phyloP scores from a whole-genome alignment of 2,797 vertebrate genomes.

The Kryptopterus vitreolus region DNA sequence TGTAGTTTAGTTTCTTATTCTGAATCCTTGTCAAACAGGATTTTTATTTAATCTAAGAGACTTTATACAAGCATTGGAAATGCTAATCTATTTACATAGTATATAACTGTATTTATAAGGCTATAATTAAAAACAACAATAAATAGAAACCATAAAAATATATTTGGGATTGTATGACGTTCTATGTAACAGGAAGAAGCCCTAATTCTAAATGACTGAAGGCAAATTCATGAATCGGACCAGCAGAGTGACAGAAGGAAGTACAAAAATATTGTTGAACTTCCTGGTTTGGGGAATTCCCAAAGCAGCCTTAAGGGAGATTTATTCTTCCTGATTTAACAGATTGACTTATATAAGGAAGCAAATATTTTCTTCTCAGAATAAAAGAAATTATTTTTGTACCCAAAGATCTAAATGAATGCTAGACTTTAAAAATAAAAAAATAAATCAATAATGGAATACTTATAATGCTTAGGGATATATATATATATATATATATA shows the following conservation, averaged over 20 bases:
- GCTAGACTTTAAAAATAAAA: not conserved
- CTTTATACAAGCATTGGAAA: not conserved
- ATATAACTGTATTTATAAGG: not conserved
- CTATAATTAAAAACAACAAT: not conserved
- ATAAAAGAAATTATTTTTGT: not conserved
- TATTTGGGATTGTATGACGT: constrained; percentile 1
- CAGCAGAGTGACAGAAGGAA: constrained; percentile 28
- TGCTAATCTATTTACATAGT: not conserved
- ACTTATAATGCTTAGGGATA: not conserved
- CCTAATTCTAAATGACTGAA: constrained; percentile 43
- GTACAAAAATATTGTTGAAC: constrained; percentile 58
- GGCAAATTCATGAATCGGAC: constrained; percentile 39
- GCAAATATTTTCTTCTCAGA: not conserved
- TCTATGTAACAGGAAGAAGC: constrained; percentile 31
- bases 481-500: too few species aligned
- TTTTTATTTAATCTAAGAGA: not conserved
- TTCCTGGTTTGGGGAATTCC: constrained; percentile 75
- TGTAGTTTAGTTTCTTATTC: not conserved
- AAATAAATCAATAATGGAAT: not conserved
- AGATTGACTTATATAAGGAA: constrained; percentile 28
- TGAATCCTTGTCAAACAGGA: not conserved
- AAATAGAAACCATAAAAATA: not conserved
- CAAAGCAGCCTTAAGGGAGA: constrained; percentile 38
- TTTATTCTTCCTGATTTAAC: constrained; percentile 62
- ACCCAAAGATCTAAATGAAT: not conserved